Percentiles rank a stretch among this genome's conserved stretches.
phyloP scores from a whole-genome alignment of 2,888 invertebrate species.

The Clivina fossor region DNA sequence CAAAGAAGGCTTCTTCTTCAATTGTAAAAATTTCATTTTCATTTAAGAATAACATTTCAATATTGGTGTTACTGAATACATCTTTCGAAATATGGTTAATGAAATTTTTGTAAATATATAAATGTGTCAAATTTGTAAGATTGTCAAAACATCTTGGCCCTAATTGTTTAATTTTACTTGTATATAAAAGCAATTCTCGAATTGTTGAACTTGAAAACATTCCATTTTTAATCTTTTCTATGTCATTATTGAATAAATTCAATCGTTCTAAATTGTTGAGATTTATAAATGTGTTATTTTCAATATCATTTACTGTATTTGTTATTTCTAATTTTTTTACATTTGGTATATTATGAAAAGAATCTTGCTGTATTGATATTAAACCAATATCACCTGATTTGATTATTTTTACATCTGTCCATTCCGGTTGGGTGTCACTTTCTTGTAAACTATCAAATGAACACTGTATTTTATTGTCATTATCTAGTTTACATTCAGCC shows the following conservation, averaged over 20 bases:
- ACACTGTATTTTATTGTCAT: no score
- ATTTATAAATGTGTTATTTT: slow-evolving; percentile 1
- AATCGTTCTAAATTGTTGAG: background rate
- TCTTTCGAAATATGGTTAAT: slow-evolving; percentile 3
- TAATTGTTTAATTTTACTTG: slow-evolving; percentile 5
- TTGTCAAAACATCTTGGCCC: slow-evolving; percentile 9
- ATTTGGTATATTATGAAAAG: slow-evolving; percentile 2
- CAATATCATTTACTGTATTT: slow-evolving; percentile 1
- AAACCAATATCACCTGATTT: no score
- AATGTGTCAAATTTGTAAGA: slow-evolving; percentile 1
- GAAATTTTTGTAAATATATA: slow-evolving; percentile 15
- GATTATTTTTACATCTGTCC: no score
- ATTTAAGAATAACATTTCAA: slow-evolving; percentile 13
- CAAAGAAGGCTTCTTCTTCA: slow-evolving; percentile 17
- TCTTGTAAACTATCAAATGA: no score
- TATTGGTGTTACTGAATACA: slow-evolving; percentile 2
- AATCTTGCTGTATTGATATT: background rate
- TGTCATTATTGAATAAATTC: slow-evolving; percentile 13
- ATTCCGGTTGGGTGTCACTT: no score
- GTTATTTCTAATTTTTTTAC: background rate
- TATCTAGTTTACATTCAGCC: no score
- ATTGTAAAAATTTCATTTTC: slow-evolving; percentile 6
- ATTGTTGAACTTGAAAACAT: no score
- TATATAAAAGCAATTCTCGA: slow-evolving; percentile 1
- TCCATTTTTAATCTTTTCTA: background rate